Evolutionary conservation across 2,113 vertebrate species (phyloP), one percentile per base, ranked within the genome.

Genomic region (Pseudopipra pipra): DNA sequence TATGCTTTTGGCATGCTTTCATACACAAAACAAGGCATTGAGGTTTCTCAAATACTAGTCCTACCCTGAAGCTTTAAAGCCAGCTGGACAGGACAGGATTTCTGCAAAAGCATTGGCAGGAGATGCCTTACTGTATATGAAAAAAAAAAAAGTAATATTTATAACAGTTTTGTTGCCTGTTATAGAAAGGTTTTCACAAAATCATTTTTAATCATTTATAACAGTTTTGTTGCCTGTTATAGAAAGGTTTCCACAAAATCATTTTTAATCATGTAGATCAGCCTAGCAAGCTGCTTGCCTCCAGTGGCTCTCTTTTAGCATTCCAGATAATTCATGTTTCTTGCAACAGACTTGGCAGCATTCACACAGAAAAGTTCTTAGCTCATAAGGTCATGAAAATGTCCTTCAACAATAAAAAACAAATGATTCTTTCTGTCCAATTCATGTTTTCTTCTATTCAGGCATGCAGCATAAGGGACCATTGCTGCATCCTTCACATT

Each of bases 381-480:
- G 94, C 97, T 96, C 96, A 95, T 97, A 98, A 97, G 95, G 95
- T 96, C 97, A 93, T 76, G 83, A 96, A 97, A 97, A 96, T 97
- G 97, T 98, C 95, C 97, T 96, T 97, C 95, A 98, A 97, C 97
- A 95, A 94, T 95, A 88, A 96, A 95, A 94, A 94, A 68, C 67
- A 97, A 96, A 95, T 97, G 89, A 98, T 97, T 97, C 95, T 96
- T 96, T 96, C 92, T 96, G 95, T 96, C 87, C 94, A 96, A 83
- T 96, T 97, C 81, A 74, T 95, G 79, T 97, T 97, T 97, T 96
- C 39, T 39, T 89, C 63, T 87, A 19, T 90, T 94, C 70, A 81
- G 87, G 58, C 92, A 72, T 72, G 59, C 49, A 90, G 86, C 91
- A 96, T 75, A 83, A 90, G 89, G 61, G 55, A 58, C 54, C 13